Evolutionary conservation across 2,797 vertebrate genomes (phyloP).

Genomic region (Chromobotia macracanthus): DNA sequence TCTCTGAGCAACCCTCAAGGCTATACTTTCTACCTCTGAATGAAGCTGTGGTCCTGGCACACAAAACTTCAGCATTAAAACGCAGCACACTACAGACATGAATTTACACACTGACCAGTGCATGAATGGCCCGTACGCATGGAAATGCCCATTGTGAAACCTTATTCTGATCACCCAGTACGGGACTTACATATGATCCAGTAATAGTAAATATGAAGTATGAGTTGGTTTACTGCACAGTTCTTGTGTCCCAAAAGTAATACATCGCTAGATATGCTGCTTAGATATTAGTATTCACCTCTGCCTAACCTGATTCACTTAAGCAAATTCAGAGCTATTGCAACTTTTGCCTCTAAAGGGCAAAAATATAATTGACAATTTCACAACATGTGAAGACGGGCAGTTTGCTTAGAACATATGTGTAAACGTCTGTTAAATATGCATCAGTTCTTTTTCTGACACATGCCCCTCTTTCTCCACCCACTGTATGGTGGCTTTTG

Average conservation of each 20-base stretch:
- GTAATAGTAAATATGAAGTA: neutral
- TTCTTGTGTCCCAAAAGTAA: neutral
- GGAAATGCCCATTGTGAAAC: neutral
- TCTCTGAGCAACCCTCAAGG: conserved; percentile 48
- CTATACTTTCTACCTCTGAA: conserved; percentile 39
- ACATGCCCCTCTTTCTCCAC: conserved; percentile 46
- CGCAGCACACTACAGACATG: neutral
- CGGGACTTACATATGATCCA: neutral
- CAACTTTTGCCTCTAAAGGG: conserved; percentile 20
- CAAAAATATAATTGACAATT: conserved; percentile 44
- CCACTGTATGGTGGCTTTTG: conserved; percentile 68
- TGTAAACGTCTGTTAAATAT: conserved; percentile 48
- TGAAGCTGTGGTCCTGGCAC: conserved; percentile 10
- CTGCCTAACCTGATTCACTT: conserved; percentile 16
- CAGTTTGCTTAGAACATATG: conserved; percentile 32
- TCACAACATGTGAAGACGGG: conserved; percentile 41
- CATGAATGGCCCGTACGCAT: neutral
- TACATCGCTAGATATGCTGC: neutral
- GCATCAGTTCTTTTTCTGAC: conserved; percentile 42
- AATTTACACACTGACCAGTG: neutral
- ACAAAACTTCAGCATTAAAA: neutral
- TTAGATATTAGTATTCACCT: conserved; percentile 17
- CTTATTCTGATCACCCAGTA: neutral
- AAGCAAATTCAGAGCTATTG: conserved; percentile 27
- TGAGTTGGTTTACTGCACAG: neutral